Evolutionary conservation across 2,888 invertebrate species (phyloP).

Genomic region (Willowsia nigromaculata): DNA sequence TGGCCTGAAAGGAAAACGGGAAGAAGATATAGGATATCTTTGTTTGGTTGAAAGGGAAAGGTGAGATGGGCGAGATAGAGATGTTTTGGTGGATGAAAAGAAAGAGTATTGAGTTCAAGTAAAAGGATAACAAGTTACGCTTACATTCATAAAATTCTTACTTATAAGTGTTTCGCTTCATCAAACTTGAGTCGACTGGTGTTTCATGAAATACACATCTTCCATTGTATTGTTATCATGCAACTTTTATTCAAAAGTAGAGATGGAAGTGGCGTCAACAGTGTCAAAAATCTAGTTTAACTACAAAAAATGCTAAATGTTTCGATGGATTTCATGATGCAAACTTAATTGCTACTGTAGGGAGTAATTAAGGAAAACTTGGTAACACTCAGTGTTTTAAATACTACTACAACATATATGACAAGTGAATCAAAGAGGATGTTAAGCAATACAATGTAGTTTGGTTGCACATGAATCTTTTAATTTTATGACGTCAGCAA

Average conservation of each 20-base stretch:
- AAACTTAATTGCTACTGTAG: no score
- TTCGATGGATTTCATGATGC: no score
- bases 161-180: not conserved
- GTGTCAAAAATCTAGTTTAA: no score
- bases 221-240: no score
- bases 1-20: conserved; percentile 6
- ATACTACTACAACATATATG: no score
- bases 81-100: not conserved
- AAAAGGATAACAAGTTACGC: not conserved
- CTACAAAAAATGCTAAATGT: no score
- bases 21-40: conserved; percentile 24
- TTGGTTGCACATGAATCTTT: not conserved
- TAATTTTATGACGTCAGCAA: conserved; percentile 7
- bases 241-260: no score
- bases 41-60: conserved; percentile 6
- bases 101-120: conserved; percentile 1
- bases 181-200: no score
- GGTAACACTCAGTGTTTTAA: no score
- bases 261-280: no score
- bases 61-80: not conserved
- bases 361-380: no score
- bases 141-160: not conserved
- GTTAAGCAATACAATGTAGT: not conserved
- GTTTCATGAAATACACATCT: no score
- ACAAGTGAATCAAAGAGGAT: not conserved